These are phyloP conservation scores for Bovichtus variegatus DNA, from an alignment of 2,797 vertebrate species.

Conservation along the genomic window DNA sequence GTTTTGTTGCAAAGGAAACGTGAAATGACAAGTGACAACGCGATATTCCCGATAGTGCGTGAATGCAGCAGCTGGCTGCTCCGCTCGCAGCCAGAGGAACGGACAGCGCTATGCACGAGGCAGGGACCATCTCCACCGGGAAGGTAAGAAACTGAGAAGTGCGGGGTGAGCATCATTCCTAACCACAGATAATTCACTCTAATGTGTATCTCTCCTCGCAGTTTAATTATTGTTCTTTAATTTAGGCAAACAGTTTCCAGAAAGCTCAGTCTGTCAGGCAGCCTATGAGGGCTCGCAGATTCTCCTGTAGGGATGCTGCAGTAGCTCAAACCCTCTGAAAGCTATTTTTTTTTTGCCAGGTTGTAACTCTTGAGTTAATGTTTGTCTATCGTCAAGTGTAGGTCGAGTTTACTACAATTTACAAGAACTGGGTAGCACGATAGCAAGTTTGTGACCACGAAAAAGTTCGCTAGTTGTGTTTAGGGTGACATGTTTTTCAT, in stretches of 20 bases:
- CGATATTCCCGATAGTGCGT: conserved; percentile 20
- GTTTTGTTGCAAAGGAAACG: background rate
- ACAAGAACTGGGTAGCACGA: rapidly evolving
- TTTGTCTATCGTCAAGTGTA: background rate
- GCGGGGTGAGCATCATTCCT: conserved; percentile 50
- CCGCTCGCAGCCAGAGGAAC: conserved; percentile 51
- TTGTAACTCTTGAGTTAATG: conserved; percentile 30
- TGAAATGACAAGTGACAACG: background rate
- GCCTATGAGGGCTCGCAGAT: conserved; percentile 14
- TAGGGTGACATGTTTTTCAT: background rate
- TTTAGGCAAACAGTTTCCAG: conserved; percentile 28
- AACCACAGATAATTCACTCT: background rate
- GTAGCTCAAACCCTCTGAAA: conserved; percentile 45
- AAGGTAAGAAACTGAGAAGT: conserved; percentile 36
- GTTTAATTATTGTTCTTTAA: background rate
- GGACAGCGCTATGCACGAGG: conserved; percentile 47
- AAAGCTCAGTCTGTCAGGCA: conserved; percentile 17
- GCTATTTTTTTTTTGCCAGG: conserved; percentile 30
- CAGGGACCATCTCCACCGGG: conserved; percentile 59
- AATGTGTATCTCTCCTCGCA: rapidly evolving
- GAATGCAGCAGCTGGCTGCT: conserved; percentile 65
- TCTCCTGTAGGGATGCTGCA: conserved; percentile 72
- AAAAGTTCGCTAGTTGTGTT: conserved; percentile 27
- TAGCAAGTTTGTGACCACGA: background rate
- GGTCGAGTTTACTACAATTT: background rate